These are phyloP conservation scores for Julus scandinavius DNA, from an alignment of 2,888 invertebrate genomes.

Conservation along the genomic window DNA sequence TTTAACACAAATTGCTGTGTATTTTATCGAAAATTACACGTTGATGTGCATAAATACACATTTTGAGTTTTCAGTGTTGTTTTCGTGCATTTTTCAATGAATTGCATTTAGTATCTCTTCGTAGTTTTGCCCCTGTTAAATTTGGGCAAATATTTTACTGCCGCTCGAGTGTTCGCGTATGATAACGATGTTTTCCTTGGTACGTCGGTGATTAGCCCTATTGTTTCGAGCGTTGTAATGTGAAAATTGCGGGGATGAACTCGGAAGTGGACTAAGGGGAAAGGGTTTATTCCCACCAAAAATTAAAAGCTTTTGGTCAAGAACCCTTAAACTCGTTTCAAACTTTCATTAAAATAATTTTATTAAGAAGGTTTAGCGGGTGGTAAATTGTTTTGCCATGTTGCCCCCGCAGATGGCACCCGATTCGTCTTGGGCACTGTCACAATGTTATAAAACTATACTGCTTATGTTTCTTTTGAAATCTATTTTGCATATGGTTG, in stretches of 20 bases:
- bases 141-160: not conserved
- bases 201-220: not conserved
- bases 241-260: not conserved
- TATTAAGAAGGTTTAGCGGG: not conserved
- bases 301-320: too few species aligned
- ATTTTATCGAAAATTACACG: too few species aligned
- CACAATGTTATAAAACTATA: not conserved
- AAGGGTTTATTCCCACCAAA: not conserved
- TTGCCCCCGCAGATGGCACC: not conserved
- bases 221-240: not conserved
- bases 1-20: too few species aligned
- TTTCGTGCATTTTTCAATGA: not conserved
- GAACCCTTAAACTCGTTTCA: too few species aligned
- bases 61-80: too few species aligned
- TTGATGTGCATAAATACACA: too few species aligned
- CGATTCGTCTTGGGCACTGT: not conserved
- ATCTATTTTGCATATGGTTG: too few species aligned
- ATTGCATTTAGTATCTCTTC: not conserved
- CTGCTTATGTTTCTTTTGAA: too few species aligned
- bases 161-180: not conserved
- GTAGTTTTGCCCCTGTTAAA: not conserved
- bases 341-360: not conserved
- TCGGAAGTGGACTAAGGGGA: not conserved
- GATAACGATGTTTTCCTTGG: conserved; percentile 18
- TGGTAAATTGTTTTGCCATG: not conserved